Base-by-base conservation (phyloP, 1,140 invertebrate genomes). In the Trichonephila clavata region DNA sequence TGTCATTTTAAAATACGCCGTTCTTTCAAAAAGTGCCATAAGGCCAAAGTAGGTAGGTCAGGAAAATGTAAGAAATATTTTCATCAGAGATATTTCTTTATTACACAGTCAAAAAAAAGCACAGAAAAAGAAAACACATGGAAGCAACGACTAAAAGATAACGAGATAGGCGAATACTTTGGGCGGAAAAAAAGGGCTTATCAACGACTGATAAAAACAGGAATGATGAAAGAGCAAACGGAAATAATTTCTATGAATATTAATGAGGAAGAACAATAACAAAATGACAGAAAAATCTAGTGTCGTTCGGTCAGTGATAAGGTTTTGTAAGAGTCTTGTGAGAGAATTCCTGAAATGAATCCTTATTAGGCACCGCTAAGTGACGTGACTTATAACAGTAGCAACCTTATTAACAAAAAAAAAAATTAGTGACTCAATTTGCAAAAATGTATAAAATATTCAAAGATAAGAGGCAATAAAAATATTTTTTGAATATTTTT, bases 201-300 rank as follows among this genome's bases (percentile, higher is more conserved):
- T 57, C 50, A 21, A 57, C 60, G 24, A 32, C 27, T 63, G 86
- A 87, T 61, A 87, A 63, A 63, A 63, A 65, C 61, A 43, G 24
- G 21, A 63, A 87, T 60, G 50, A 60, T 24, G 32, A 87, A 87
- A 63, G 59, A 87, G 39, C 59, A 65, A 57, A 60, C 86, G 86
- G 86, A 87, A 87, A 87, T 87, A 87, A 87, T 87, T 63, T 24
- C 24, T 24, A 87, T 87, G 86, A 87, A 87, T 87, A 87, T 87
- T 87, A 87, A 87, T 87, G 18, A 77, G 86, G 27, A 63, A 39
- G 86, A 87, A 87, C 86, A 87, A 87, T 87, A 87, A 87, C 60
- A 87, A 63, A 87, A 87, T 59, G 24, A 59, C 4, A 16, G n/a
- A 84, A 50, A 60, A 60, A 57, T 24, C 6, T 27, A 59, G 57